Evolutionary conservation across 2,113 vertebrate species (phyloP).

Genomic region (Corythoichthys haematopterus): DNA sequence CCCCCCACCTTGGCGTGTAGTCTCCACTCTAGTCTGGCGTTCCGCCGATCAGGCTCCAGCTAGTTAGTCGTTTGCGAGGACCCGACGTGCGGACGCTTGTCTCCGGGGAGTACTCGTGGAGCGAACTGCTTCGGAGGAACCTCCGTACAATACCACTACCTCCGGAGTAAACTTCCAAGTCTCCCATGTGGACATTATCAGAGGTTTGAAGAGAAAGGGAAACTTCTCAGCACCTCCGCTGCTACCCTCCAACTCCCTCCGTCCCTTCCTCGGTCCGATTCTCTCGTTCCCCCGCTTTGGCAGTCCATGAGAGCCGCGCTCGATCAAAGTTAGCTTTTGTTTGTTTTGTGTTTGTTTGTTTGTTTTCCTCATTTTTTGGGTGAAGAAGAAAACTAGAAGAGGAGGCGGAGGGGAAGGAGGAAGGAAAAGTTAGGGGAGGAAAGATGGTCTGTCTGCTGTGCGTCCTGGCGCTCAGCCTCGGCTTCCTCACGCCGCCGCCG

Average conservation of each 20-base stretch:
- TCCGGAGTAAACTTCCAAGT: conserved; percentile 65
- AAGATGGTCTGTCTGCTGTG: conserved; percentile 86
- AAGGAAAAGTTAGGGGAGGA: conserved; percentile 55
- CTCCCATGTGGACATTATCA: conserved; percentile 60
- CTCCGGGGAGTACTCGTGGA: conserved; percentile 67
- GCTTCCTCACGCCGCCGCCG: conserved; percentile 76
- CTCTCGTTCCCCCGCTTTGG: conserved; percentile 52
- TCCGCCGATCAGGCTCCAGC: conserved; percentile 1
- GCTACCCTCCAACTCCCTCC: conserved; percentile 26
- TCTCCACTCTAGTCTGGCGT: conserved; percentile 67
- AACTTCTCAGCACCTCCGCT: conserved; percentile 41
- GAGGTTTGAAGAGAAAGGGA: conserved; percentile 54
- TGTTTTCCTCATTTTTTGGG: background rate
- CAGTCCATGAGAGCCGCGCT: conserved; percentile 70
- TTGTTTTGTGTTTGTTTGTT: conserved; percentile 47
- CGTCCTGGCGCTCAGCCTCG: conserved; percentile 79
- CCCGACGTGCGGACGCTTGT: conserved; percentile 73
- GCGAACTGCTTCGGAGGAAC: conserved; percentile 30
- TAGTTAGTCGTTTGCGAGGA: conserved; percentile 74
- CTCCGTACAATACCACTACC: conserved; percentile 30
- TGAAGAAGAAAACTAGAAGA: conserved; percentile 32
- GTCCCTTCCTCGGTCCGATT: conserved; percentile 21
- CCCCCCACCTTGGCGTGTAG: conserved; percentile 49
- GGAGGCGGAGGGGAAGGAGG: conserved; percentile 46
- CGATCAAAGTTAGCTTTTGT: conserved; percentile 73